phyloP scores from a whole-genome alignment of 1,140 invertebrate genomes.

The Gonatopus flavifemur region DNA sequence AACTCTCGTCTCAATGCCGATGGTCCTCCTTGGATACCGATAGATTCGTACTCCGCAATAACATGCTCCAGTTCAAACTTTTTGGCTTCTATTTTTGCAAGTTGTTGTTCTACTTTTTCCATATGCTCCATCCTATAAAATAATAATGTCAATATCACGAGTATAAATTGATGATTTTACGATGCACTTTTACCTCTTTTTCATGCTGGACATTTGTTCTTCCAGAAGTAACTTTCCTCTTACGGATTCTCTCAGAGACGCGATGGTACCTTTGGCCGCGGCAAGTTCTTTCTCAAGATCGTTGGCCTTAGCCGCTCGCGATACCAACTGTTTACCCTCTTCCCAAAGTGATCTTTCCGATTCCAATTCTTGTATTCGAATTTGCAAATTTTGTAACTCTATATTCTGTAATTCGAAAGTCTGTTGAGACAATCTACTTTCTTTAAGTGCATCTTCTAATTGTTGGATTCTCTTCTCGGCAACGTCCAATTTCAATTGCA shows the following conservation, averaged over 20 bases:
- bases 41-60: conserved; percentile 47
- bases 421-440: conserved; percentile 30
- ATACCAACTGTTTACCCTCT: conserved; percentile 40
- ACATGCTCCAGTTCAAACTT: conserved; percentile 38
- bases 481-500: conserved; percentile 31
- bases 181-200: conserved; percentile 31
- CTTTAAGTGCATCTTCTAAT: conserved; percentile 42
- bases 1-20: conserved; percentile 43
- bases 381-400: conserved; percentile 43
- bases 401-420: conserved; percentile 43
- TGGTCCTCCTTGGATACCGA: conserved; percentile 46
- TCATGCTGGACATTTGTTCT: conserved; percentile 49
- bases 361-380: conserved; percentile 43
- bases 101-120: conserved; percentile 45
- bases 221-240: conserved; percentile 53
- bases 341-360: conserved; percentile 44
- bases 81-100: conserved; percentile 35
- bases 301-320: conserved; percentile 38
- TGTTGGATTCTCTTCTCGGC: conserved; percentile 34
- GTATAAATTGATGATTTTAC: neutral
- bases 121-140: conserved; percentile 43
- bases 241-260: conserved; percentile 41
- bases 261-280: conserved; percentile 37
- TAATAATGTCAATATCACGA: neutral
- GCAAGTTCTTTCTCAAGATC: conserved; percentile 48